Base-by-base conservation (phyloP, 2,888 invertebrate species). In the Clitarchus hookeri region DNA sequence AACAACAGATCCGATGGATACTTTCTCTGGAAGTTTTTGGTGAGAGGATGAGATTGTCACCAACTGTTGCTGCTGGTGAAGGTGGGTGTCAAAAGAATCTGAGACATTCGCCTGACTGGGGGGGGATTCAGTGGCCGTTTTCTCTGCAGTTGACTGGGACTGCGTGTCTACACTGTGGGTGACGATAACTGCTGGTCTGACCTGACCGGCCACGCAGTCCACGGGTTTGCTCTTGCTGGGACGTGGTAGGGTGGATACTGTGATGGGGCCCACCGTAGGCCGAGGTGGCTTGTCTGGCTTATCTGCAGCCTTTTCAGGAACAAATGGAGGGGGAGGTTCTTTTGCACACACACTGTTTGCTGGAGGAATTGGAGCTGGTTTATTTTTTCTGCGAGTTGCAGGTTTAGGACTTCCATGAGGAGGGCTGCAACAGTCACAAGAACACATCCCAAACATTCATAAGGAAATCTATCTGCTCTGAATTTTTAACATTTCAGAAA, bases 331-430 rank as follows among this genome's bases (percentile, higher is more conserved):
- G 77, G 95, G 95, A 23, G 94, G 94, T 6, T 86, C 85, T 78
- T 84, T 87, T 19, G 80, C 78, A 84, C 80, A 53, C 23, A 53
- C 83, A 77, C 77, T 80, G 36, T 26, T 86, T 6, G 87, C 44
- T 65, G 88, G 88, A 77, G 88, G 88, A 9, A 87, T 86, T 79
- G 88, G 88, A 54, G 93, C 92, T 9, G 95, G 95, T 90, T 96
- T 96, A 89, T 95, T 95, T 91, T 96, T 96, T 89, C 96, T 93
- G 87, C 96, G 92, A 88, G 94, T 91, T 84, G 94, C 94, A 13
- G 95, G 95, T 89, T 95, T 95, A 26, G 96, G 96, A 91, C 96
- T 96, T 77, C 95, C 94, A 89, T 95, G 94, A 8, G 95, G 95
- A 87, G 95, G 95, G 91, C 95, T 95, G 89, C 93, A 94, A 89